phyloP scores from a whole-genome alignment of 1,140 invertebrate species.

The Ceratoteleas bidentatus region DNA sequence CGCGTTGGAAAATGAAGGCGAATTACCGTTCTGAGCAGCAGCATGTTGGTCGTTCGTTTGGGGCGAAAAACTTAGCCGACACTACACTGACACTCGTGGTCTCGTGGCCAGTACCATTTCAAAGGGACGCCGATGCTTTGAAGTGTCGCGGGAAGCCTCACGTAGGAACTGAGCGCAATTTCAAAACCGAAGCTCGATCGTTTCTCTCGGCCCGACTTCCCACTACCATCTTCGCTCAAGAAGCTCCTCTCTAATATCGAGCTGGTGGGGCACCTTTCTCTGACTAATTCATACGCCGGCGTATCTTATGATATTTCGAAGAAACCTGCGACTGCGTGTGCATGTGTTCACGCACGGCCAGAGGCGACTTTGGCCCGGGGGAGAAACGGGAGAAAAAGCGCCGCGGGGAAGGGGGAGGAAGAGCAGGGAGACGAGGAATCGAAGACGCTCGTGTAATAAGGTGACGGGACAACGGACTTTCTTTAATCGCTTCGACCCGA shows the following conservation, averaged over 20 bases:
- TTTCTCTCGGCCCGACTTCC: constrained; percentile 73
- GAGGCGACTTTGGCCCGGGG: constrained; percentile 25
- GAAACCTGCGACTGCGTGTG: constrained; percentile 27
- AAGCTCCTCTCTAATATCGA: constrained; percentile 79
- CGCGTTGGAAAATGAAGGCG: neutral
- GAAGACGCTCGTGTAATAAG: constrained; percentile 61
- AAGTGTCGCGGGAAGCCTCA: constrained; percentile 70
- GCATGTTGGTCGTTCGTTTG: constrained; percentile 66
- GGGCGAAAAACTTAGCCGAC: constrained; percentile 26
- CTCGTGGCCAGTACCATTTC: constrained; percentile 71
- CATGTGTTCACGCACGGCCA: constrained; percentile 23
- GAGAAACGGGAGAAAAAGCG: constrained; percentile 5
- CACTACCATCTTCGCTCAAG: constrained; percentile 71
- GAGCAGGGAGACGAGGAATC: constrained; percentile 12
- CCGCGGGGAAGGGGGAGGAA: neutral
- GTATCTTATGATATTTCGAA: constrained; percentile 47
- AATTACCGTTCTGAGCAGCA: constrained; percentile 73
- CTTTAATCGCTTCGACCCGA: constrained; percentile 65
- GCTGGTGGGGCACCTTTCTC: constrained; percentile 78
- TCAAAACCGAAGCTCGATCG: constrained; percentile 71
- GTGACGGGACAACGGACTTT: constrained; percentile 66
- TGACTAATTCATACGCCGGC: constrained; percentile 65
- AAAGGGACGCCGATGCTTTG: constrained; percentile 51
- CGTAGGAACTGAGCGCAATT: constrained; percentile 76
- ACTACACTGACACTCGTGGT: constrained; percentile 68